Conservation (phyloP, 1,140 invertebrate genomes). For the Cyclina sinensis region DNA sequence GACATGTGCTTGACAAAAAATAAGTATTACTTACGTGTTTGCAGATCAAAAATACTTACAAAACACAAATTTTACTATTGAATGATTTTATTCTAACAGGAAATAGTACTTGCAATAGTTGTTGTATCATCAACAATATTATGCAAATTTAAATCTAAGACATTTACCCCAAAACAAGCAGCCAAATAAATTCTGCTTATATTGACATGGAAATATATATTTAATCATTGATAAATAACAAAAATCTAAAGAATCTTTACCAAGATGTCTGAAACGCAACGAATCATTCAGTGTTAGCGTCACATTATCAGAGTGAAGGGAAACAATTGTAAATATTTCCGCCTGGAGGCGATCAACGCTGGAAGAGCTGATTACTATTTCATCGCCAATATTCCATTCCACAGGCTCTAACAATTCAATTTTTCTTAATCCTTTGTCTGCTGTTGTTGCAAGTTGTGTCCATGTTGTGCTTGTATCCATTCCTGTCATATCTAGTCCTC, state of each 20-base stretch:
- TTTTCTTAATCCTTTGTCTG: slow-evolving; percentile 59
- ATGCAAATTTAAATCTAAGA: too few relatives aligned
- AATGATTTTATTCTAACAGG: too few relatives aligned
- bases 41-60: too few relatives aligned
- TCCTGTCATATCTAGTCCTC: slow-evolving; percentile 77
- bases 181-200: too few relatives aligned
- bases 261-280: slow-evolving; percentile 70
- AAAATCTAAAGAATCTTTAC: slow-evolving; percentile 20
- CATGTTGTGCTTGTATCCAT: slow-evolving; percentile 65
- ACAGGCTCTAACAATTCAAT: slow-evolving; percentile 69
- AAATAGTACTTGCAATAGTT: too few relatives aligned
- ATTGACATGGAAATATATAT: too few relatives aligned
- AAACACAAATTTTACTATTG: too few relatives aligned
- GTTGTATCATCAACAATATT: too few relatives aligned
- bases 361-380: slow-evolving; percentile 77
- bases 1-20: slow-evolving; percentile 68
- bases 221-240: too few relatives aligned
- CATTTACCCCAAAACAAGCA: too few relatives aligned
- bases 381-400: slow-evolving; percentile 73
- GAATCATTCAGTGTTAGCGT: slow-evolving; percentile 74
- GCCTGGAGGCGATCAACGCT: slow-evolving; percentile 72
- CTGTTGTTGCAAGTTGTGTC: slow-evolving; percentile 74
- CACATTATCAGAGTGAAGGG: slow-evolving; percentile 63
- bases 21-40: too few relatives aligned
- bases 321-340: slow-evolving; percentile 72